These are phyloP conservation scores for Fregetta grallaria DNA, from an alignment of 2,113 vertebrate species.

Conservation along the genomic window DNA sequence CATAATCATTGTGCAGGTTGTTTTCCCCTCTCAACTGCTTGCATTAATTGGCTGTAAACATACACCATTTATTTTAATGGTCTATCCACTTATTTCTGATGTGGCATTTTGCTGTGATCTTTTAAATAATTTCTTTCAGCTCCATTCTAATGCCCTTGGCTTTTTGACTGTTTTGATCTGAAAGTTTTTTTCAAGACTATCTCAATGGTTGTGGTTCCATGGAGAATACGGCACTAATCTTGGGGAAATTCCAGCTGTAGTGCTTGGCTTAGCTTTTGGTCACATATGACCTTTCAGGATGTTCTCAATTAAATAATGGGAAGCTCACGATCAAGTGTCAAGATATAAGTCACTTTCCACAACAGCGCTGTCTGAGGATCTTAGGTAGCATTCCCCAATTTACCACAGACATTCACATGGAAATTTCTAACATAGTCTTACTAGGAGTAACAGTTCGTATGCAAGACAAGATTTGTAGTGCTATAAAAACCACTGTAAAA, in stretches of 20 bases:
- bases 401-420: neutral
- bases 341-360: neutral
- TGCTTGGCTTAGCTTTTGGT: neutral
- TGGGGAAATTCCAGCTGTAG: neutral
- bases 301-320: neutral
- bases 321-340: neutral
- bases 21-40: neutral
- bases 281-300: neutral
- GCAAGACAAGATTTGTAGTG: neutral
- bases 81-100: neutral
- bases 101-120: neutral
- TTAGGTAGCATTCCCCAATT: neutral
- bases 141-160: neutral
- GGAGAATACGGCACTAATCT: neutral
- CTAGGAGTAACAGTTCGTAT: neutral
- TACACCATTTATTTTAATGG: neutral
- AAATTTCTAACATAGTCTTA: fast-evolving
- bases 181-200: neutral
- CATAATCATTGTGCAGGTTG: neutral
- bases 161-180: neutral
- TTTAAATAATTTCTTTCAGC: neutral
- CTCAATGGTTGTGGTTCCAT: neutral
- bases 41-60: neutral
- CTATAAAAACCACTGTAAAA: neutral
- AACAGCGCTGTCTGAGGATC: neutral